Evolutionary conservation across 1,140 invertebrate species (phyloP).

Genomic region (Anastatus disparis): DNA sequence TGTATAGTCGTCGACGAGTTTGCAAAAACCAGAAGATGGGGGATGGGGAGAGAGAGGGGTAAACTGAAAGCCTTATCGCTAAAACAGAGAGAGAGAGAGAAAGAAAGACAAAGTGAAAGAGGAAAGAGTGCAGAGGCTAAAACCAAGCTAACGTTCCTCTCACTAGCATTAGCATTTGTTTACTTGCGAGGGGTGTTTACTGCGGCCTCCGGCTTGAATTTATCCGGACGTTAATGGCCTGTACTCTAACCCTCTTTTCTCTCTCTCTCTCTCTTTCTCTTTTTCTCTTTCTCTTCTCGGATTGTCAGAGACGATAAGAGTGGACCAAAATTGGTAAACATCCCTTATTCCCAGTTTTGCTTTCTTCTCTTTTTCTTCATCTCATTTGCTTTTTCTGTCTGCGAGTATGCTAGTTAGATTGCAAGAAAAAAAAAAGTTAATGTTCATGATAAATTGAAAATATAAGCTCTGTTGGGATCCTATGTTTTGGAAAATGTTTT

Average conservation of each 20-base stretch:
- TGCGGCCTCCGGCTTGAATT: slow-evolving; percentile 20
- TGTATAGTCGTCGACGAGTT: too few relatives aligned
- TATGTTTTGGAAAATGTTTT: not conserved
- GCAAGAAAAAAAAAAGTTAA: not conserved
- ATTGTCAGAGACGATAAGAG: slow-evolving; percentile 21
- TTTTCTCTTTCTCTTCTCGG: too few relatives aligned
- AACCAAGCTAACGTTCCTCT: too few relatives aligned
- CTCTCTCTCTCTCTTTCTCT: too few relatives aligned
- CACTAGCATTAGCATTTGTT: slow-evolving; percentile 26
- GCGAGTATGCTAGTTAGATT: not conserved
- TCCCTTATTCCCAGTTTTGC: slow-evolving; percentile 17
- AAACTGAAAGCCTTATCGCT: too few relatives aligned
- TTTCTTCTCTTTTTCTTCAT: not conserved
- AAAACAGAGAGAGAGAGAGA: too few relatives aligned
- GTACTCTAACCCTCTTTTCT: too few relatives aligned
- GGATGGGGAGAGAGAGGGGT: too few relatives aligned
- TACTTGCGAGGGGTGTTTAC: slow-evolving; percentile 23
- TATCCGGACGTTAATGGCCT: slow-evolving; percentile 27
- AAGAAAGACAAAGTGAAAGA: too few relatives aligned
- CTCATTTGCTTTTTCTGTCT: not conserved
- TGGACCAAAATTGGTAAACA: slow-evolving; percentile 30
- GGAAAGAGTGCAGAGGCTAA: too few relatives aligned
- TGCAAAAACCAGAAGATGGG: too few relatives aligned
- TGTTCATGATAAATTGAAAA: not conserved
- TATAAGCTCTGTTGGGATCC: not conserved